Evolutionary conservation across 2,113 vertebrate genomes (phyloP).

Genomic region (Acanthisitta chloris): DNA sequence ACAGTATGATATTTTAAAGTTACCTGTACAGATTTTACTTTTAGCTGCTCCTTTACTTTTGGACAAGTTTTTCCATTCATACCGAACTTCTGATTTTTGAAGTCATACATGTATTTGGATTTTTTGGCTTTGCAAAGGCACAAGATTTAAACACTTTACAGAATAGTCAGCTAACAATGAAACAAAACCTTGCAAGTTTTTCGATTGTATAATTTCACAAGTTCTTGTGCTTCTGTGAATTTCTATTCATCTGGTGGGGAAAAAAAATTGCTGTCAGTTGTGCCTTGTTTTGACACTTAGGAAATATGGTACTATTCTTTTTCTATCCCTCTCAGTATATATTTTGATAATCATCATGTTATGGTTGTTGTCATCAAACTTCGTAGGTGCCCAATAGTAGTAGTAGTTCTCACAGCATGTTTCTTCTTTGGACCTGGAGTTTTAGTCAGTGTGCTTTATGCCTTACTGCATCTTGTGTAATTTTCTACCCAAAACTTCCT

Average conservation of each 20-base stretch:
- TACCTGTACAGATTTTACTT: background rate
- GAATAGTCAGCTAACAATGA: background rate
- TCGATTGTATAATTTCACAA: background rate
- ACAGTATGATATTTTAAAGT: background rate
- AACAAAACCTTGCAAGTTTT: background rate
- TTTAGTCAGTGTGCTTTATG: background rate
- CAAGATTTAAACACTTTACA: background rate
- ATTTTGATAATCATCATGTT: background rate
- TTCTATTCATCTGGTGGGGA: background rate
- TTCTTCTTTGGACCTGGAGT: background rate
- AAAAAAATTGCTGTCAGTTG: background rate
- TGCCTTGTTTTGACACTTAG: background rate
- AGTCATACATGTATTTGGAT: background rate
- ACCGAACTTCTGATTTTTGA: background rate
- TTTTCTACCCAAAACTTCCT: background rate
- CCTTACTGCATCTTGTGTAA: background rate
- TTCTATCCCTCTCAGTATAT: background rate
- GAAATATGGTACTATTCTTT: background rate
- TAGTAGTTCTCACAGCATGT: background rate
- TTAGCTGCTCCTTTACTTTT: background rate
- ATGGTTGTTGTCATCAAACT: background rate
- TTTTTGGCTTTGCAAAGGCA: background rate
- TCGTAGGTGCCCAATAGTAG: fast-evolving
- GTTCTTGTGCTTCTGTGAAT: background rate
- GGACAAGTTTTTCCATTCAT: background rate